A percentile compares a stretch with the other conserved stretches of the same genome.
These are phyloP conservation scores for Ormia ochracea DNA, from an alignment of 2,888 invertebrate species.

Conservation along the genomic window DNA sequence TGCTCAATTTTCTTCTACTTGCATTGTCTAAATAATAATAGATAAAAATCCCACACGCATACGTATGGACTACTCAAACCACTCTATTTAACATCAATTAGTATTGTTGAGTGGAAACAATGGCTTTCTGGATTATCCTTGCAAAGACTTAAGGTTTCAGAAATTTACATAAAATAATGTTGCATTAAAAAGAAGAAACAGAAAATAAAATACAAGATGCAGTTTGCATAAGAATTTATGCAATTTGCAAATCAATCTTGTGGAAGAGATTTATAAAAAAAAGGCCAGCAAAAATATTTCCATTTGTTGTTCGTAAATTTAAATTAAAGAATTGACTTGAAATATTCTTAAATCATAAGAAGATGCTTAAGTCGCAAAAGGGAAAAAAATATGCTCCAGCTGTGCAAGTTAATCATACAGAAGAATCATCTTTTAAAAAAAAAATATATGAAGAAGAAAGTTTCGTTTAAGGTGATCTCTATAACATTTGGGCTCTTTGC, in stretches of 20 bases:
- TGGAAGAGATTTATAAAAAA: slow-evolving; percentile 39
- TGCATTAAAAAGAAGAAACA: neutral
- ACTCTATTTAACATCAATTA: slow-evolving; percentile 40
- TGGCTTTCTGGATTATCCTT: slow-evolving; percentile 17
- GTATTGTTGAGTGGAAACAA: slow-evolving; percentile 36
- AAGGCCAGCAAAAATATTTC: slow-evolving; percentile 5
- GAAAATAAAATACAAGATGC: neutral
- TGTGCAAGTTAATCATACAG: slow-evolving; percentile 71
- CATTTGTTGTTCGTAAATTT: slow-evolving; percentile 45
- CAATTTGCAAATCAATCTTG: slow-evolving; percentile 53
- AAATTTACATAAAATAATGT: slow-evolving; percentile 18
- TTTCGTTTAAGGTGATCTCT: slow-evolving; percentile 40
- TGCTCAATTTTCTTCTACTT: slow-evolving; percentile 20
- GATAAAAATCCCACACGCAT: slow-evolving; percentile 29
- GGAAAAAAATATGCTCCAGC: slow-evolving; percentile 67
- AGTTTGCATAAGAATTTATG: slow-evolving; percentile 34
- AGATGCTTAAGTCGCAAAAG: slow-evolving; percentile 21
- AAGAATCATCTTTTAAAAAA: slow-evolving; percentile 17
- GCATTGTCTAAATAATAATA: neutral
- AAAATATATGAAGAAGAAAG: slow-evolving; percentile 37
- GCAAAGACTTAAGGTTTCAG: slow-evolving; percentile 5
- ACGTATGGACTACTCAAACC: neutral
- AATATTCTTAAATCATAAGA: slow-evolving; percentile 23
- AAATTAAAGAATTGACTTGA: slow-evolving; percentile 56
- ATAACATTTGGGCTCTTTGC: slow-evolving; percentile 15